Evolutionary conservation across 2,113 vertebrate species (phyloP), one percentile per base, ranked within the genome.

Genomic region (Scomber scombrus): DNA sequence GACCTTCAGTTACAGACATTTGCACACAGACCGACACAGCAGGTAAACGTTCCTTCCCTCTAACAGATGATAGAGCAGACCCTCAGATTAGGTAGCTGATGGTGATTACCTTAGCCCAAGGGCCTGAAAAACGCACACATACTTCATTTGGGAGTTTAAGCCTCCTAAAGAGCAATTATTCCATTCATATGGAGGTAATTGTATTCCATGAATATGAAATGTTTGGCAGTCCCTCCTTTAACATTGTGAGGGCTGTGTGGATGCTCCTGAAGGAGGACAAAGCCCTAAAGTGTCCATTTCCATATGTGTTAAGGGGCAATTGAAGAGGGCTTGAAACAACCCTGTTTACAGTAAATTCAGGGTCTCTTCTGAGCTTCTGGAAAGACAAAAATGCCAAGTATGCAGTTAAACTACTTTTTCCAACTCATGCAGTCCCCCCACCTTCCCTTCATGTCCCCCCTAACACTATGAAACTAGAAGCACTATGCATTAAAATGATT

Each of bases 191-290:
- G 91, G 79, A 83, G 82, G 92, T 93, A 84, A 92, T 89, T 93
- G 92, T 84, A 49, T 4, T 0, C 88, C 90, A 93, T 94, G 93
- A 94, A 95, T 95, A 89, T 91, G 91, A 95, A 95, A 90, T 87
- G 90, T 93, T 91, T 91, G 83, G 31, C 90, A 81, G 86, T 75
- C 79, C 78, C 88, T 82, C 80, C 88, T 93, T 90, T 91, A 89
- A 92, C 88, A 89, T 63, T 79, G 70, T 72, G 77, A 86, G 84
- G 78, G 52, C 49, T 23, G 50, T 84, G 68, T 88, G 85, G 78
- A 86, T 89, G 84, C 81, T 86, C 65, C 56, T 80, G 72, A 43
- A 82, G 71, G 40, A 81, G 81, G 80, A 92, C 89, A 93, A 92
- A 90, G 92, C 86, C 89, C 82, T 62, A 3, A 66, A 94, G 92